phyloP scores from a whole-genome alignment of 1,140 invertebrate genomes.

The Brachionus calyciflorus region DNA sequence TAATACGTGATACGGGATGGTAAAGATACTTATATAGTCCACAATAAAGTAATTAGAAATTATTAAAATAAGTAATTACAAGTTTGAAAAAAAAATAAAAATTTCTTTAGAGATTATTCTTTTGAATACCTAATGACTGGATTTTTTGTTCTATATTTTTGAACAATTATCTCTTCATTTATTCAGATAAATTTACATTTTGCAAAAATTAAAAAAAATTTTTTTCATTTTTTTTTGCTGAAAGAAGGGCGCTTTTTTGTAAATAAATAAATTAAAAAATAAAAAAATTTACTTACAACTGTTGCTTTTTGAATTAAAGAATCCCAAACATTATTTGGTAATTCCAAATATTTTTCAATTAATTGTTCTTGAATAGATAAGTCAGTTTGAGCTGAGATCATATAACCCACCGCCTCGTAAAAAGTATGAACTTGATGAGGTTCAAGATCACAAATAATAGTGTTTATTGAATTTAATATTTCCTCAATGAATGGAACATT shows the following conservation, averaged over 20 bases:
- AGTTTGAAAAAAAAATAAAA: no score
- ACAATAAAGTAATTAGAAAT: no score
- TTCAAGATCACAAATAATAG: constrained; percentile 97
- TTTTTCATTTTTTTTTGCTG: not conserved
- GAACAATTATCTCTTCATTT: no score
- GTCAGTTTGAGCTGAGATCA: constrained; percentile 93
- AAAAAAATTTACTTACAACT: no score
- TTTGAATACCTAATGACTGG: no score
- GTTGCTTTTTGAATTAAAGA: constrained; percentile 94
- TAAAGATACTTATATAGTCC: no score
- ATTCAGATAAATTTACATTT: no score
- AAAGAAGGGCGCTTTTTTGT: no score
- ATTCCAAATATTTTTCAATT: constrained; percentile 93
- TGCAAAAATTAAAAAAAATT: not conserved
- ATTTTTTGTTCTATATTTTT: no score
- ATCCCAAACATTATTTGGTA: constrained; percentile 99
- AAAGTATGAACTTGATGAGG: constrained; percentile 97
- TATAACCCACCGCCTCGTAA: constrained; percentile 98
- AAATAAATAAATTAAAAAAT: no score
- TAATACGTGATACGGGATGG: no score
- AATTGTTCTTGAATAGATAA: constrained; percentile 78
- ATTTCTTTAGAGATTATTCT: constrained; percentile 1
- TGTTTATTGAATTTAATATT: constrained; percentile 89
- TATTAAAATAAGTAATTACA: no score
- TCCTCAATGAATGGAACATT: constrained; percentile 97